phyloP scores from a whole-genome alignment of 2,888 invertebrate species.

The Parnassius smintheus region DNA sequence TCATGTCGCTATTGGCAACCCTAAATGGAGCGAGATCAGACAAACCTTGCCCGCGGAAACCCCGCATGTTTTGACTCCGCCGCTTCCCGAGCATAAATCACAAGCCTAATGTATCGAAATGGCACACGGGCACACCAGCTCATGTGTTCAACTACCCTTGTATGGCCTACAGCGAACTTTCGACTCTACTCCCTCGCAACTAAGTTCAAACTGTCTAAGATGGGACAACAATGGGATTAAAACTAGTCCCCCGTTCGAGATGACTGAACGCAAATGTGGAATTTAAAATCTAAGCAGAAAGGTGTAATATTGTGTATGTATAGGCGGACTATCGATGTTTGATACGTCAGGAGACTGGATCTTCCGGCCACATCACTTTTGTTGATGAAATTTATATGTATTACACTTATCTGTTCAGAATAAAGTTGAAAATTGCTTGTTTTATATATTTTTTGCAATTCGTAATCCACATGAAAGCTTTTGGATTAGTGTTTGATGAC shows the following conservation, averaged over 20 bases:
- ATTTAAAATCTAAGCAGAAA: slow-evolving; percentile 26
- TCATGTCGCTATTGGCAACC: slow-evolving; percentile 38
- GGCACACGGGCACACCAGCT: slow-evolving; percentile 66
- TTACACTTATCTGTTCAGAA: slow-evolving; percentile 12
- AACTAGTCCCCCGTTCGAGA: slow-evolving; percentile 12
- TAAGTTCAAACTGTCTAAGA: slow-evolving; percentile 28
- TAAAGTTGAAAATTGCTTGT: slow-evolving; percentile 40
- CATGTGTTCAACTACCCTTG: slow-evolving; percentile 56
- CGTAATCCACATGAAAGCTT: slow-evolving; percentile 80
- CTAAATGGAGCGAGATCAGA: slow-evolving; percentile 37
- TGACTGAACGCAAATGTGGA: slow-evolving; percentile 14
- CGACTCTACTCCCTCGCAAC: slow-evolving; percentile 24
- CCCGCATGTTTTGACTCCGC: slow-evolving; percentile 73
- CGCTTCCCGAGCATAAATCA: slow-evolving; percentile 75
- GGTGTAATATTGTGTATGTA: slow-evolving; percentile 37
- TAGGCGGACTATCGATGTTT: slow-evolving; percentile 46
- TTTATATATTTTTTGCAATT: neutral
- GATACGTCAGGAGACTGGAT: slow-evolving; percentile 45
- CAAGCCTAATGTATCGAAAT: slow-evolving; percentile 78
- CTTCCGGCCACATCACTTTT: slow-evolving; percentile 29
- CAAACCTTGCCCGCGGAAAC: slow-evolving; percentile 42
- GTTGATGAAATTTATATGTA: slow-evolving; percentile 7
- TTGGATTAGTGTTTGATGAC: slow-evolving; percentile 81
- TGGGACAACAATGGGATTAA: slow-evolving; percentile 28
- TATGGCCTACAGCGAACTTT: slow-evolving; percentile 29